A percentile compares a stretch with the other conserved stretches of the same genome.
These are phyloP conservation scores for Lates japonicus DNA, from an alignment of 2,797 vertebrate species.

Conservation along the genomic window DNA sequence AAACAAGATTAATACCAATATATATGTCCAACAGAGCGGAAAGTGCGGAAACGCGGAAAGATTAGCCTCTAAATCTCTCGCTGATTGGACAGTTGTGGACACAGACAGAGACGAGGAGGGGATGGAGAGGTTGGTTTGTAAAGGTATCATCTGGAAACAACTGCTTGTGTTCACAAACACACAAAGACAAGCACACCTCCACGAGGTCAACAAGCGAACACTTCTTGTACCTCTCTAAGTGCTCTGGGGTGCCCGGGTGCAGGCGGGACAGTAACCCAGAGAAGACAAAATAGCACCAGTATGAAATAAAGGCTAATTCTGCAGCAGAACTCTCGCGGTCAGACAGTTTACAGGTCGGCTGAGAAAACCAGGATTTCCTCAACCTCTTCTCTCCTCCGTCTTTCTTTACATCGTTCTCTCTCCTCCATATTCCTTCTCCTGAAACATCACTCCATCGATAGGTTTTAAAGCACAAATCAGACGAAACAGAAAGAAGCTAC, in stretches of 20 bases:
- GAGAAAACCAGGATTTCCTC: slow-evolving; percentile 56
- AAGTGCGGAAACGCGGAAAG: slow-evolving; percentile 54
- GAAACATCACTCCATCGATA: slow-evolving; percentile 46
- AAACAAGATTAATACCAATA: slow-evolving; percentile 59
- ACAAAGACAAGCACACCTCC: not conserved
- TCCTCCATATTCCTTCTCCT: slow-evolving; percentile 50
- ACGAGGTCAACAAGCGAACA: slow-evolving; percentile 45
- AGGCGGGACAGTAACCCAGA: slow-evolving; percentile 58
- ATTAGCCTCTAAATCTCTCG: slow-evolving; percentile 37
- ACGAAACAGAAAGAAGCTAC: slow-evolving; percentile 57
- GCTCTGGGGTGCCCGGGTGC: slow-evolving; percentile 60
- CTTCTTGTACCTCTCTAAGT: slow-evolving; percentile 40
- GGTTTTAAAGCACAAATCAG: slow-evolving; percentile 47
- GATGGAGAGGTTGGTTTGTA: slow-evolving; percentile 27
- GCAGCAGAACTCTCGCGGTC: slow-evolving; percentile 58
- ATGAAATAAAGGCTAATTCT: slow-evolving; percentile 84
- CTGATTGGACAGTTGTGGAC: slow-evolving; percentile 44
- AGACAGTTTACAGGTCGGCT: slow-evolving; percentile 12
- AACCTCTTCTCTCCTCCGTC: slow-evolving; percentile 32
- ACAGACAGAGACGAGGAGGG: slow-evolving; percentile 10
- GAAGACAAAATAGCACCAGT: slow-evolving; percentile 82
- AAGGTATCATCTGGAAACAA: slow-evolving; percentile 72
- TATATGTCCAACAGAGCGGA: slow-evolving; percentile 47
- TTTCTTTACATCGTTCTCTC: slow-evolving; percentile 36
- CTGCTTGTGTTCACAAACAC: slow-evolving; percentile 14